Base-by-base conservation (phyloP, 2,797 vertebrate species). In the Argya squamiceps region DNA sequence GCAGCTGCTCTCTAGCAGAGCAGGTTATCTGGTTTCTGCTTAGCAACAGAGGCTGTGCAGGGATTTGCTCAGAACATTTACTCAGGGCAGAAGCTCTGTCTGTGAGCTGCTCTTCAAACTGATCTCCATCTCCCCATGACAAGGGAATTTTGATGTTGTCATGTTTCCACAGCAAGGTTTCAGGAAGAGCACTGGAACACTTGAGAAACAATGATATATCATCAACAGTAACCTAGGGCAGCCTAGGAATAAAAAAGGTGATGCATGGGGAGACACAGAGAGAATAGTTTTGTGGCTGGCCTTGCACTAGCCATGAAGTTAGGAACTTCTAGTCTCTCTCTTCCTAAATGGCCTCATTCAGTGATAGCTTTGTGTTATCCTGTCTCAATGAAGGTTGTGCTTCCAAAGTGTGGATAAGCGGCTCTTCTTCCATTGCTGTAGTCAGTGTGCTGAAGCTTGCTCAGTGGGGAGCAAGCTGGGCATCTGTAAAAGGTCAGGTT, bases 11-110 rank as follows among this genome's bases (percentile, higher is more conserved):
- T 86, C 5, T 71, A 64, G 60, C 44, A 86, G 58, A 81, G 36
- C 58, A 90, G 67, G 67, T 93, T 93, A 84, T 89, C 88, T 95
- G 39, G 24, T 84, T 94, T 91, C 85, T 92, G 80, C 89, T 53
- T 86, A 93, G 93, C 79, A 90, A 82, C 70, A 88, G 52, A 19
- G 11, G 17, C 74, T 59, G 36, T 46, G 24, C 44, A 67, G 59
- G 37, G 74, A 49, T 90, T 92, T 95, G 37, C 37, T 86, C 26
- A 49, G 77, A 74, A 47, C 49, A 32, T 52, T 87, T 67, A 88
- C 70, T 9, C 34, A 30, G 29, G 17, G 16, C 56, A 44, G 44
- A 79, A 64, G 15, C 34, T 84, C 36, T 88, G 36, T 52, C 73
- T 1, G 0, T 84, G 67, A 87, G 26, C 43, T 67, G 32, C 32